phyloP scores from a whole-genome alignment of 2,888 invertebrate genomes.

The Lithosia quadra region DNA sequence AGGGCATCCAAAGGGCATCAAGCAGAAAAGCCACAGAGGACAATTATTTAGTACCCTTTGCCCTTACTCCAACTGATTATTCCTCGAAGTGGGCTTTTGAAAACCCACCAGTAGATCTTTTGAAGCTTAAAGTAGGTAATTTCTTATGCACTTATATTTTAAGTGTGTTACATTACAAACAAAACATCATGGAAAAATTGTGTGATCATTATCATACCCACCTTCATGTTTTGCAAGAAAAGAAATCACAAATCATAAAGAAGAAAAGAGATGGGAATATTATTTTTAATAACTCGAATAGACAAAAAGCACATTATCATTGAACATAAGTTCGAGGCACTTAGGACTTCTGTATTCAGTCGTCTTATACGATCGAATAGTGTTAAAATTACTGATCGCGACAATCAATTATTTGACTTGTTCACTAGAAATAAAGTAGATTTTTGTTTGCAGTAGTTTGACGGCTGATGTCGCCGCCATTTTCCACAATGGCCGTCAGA shows the following conservation, averaged over 20 bases:
- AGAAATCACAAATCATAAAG: conserved; percentile 2
- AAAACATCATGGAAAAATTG: no score
- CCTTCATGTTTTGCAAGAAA: conserved; percentile 9
- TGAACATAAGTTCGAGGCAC: conserved; percentile 32
- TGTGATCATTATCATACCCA: no score
- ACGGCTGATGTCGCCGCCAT: conserved; percentile 78
- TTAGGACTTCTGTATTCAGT: conserved; percentile 65
- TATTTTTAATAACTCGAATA: conserved; percentile 58
- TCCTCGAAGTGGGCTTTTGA: no score
- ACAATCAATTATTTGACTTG: conserved; percentile 48
- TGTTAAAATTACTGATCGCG: conserved; percentile 48
- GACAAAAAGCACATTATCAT: conserved; percentile 54
- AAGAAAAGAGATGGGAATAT: conserved; percentile 61
- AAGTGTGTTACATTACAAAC: no score
- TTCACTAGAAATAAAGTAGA: conserved; percentile 24
- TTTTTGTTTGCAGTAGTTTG: conserved; percentile 61
- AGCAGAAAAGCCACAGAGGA: no score
- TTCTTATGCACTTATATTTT: no score
- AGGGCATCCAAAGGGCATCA: no score
- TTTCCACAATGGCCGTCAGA: conserved; percentile 80
- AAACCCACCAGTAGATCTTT: no score
- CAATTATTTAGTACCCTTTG: no score
- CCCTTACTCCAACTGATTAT: no score
- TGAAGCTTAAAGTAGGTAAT: no score
- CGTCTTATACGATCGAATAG: conserved; percentile 76